Base-by-base conservation (phyloP, 1,140 invertebrate genomes). In the Tigriopus japonicus region DNA sequence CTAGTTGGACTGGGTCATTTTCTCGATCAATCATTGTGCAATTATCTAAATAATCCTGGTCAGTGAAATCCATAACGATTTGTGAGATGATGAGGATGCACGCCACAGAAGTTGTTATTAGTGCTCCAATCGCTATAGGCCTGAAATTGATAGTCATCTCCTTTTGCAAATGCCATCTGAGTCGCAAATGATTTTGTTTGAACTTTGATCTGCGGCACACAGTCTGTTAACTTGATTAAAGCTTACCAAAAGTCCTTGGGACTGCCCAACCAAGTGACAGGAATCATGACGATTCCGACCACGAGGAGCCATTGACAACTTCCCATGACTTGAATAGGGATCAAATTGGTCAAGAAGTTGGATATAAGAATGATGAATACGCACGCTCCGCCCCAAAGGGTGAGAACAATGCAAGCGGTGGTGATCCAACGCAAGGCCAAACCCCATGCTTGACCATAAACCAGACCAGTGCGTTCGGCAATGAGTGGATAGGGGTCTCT, bases 161-260 rank as follows among this genome's bases (percentile, higher is more conserved):
- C n/a, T n/a, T n/a, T n/a, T n/a, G n/a, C n/a, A n/a, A n/a, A n/a
- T n/a, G n/a, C n/a, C n/a, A n/a, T n/a, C n/a, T n/a, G n/a, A n/a
- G n/a, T n/a, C n/a, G n/a, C n/a, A n/a, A n/a, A n/a, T n/a, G n/a
- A n/a, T n/a, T n/a, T n/a, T n/a, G n/a, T n/a, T n/a, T n/a, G n/a
- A n/a, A n/a, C n/a, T n/a, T n/a, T n/a, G n/a, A n/a, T n/a, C n/a
- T n/a, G n/a, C n/a, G n/a, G n/a, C n/a, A n/a, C n/a, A n/a, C n/a
- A n/a, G n/a, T n/a, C n/a, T n/a, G n/a, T n/a, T n/a, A n/a, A n/a
- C n/a, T n/a, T 35, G 5, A 6, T 49, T 12, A 49, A 62, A 59
- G 70, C 72, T 73, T 72, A 82, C 82, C 78, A 78, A 68, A 84
- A 83, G 65, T 84, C 80, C 66, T 81, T 81, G 1, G 84, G 84